Evolutionary conservation across 2,113 vertebrate species (phyloP), one percentile per base, ranked within the genome.

Genomic region (Oreocharis arfaki): DNA sequence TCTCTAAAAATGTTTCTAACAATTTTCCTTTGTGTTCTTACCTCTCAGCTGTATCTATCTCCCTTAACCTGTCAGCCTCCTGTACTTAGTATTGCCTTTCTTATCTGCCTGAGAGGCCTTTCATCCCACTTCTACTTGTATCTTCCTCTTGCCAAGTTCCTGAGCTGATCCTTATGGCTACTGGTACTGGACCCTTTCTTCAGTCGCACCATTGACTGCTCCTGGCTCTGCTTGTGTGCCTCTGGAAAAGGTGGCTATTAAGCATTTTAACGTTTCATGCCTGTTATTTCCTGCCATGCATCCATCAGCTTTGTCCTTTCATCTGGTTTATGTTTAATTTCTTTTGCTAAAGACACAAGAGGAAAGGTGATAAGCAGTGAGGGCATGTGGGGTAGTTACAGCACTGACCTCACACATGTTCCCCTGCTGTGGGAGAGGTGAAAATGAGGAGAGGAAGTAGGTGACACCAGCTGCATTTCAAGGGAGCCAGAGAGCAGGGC

Each of bases 391-490:
- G 42, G 26, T 76, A 65, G 30, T 81, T 35, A n/a, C 35, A 81
- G 35, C 65, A 89, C 27, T 87, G 69, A 56, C 60, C 59, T 94
- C 46, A 33, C 42, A 47, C 79, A 55, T 71, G 27, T 81, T 92
- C 52, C 17, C 46, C 56, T 89, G 35, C 52, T 39, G 16, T 60
- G 32, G 16, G n/a, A 91, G 39, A 81, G 37, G 73, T 81, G 73
- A 67, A 81, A 95, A 91, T 60, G 44, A 94, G 82, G 74, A 94
- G 39, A 87, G 53, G 83, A 93, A 65, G 56, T 78, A 71, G 73
- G 44, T 18, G 3, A 74, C 0, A 3, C 47, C 4, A 13, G 42
- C 63, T 93, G 71, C 39, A 27, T 69, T 84, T n/a, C 32, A 22
- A 71, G 22, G 33, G 49, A 87, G 52, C 16, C 76, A 81, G 77